phyloP scores from a whole-genome alignment of 2,888 invertebrate genomes.

The Tetramorium bicarinatum region DNA sequence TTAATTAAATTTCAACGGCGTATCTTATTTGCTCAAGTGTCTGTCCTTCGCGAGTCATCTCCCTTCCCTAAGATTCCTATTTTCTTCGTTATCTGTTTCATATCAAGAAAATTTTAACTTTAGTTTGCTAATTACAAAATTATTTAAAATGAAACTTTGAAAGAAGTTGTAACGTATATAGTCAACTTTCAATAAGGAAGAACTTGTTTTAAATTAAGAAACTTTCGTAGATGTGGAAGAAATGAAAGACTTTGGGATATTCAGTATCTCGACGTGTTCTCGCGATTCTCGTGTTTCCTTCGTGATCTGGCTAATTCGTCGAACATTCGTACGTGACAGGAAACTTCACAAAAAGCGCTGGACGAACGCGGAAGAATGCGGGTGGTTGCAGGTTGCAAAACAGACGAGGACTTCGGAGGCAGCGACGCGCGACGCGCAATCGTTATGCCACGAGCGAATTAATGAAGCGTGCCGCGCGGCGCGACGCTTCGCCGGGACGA shows the following conservation, averaged over 20 bases:
- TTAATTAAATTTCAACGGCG: constrained; percentile 26
- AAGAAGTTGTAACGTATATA: background rate
- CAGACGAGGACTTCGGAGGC: constrained; percentile 33
- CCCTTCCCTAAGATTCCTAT: background rate
- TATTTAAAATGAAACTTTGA: constrained; percentile 22
- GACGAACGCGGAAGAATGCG: constrained; percentile 56
- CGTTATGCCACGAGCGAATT: constrained; percentile 54
- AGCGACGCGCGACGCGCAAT: constrained; percentile 60
- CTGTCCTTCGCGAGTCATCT: background rate
- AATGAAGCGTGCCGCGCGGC: constrained; percentile 63
- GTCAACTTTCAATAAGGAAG: background rate
- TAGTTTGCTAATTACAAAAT: background rate
- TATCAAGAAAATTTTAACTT: background rate
- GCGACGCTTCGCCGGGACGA: constrained; percentile 22
- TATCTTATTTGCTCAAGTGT: background rate
- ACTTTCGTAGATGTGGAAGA: background rate
- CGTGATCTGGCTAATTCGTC: constrained; percentile 1
- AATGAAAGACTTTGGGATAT: background rate
- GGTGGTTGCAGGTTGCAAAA: constrained; percentile 50
- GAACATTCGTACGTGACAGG: constrained; percentile 24
- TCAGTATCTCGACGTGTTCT: background rate
- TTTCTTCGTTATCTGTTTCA: background rate
- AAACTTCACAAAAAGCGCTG: background rate
- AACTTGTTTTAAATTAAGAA: background rate
- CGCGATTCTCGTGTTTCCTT: constrained; percentile 1